Evolutionary conservation across 2,888 invertebrate species (phyloP), one percentile per base, ranked within the genome.

Genomic region (Hoplodrina blanda): DNA sequence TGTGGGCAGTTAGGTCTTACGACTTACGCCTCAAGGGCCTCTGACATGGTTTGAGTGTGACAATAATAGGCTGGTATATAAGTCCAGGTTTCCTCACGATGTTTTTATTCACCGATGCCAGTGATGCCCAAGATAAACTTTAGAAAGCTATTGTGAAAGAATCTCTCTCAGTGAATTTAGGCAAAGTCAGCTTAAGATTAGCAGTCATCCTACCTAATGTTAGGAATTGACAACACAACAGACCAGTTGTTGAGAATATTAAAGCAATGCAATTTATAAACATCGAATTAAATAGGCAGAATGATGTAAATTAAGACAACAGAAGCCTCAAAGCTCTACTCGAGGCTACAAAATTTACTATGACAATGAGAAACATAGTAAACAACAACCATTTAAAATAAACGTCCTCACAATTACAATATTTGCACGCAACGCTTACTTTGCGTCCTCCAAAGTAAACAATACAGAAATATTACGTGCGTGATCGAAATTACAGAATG

Each of bases 401-500:
- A 78, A 76, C 62, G 75, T 50, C 52, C 8, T 46, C 46, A 69
- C 65, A 78, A 82, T 82, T 79, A 73, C 65, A 62, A 67, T 66
- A 71, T 66, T 59, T 68, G 62, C 75, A 65, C 70, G 62, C 65
- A 30, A 78, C 82, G 82, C 85, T 67, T 5, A 20, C 78, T 80
- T 81, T 54, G 30, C 77, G 69, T 90, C 90, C 85, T 65, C 77
- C 61, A 77, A 73, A 74, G 75, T 67, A 72, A 85, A 81, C 84
- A 86, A 86, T 83, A 76, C 82, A 84, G 61, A 76, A 77, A 78
- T 74, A 74, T 59, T 79, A 80, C 80, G 80, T 82, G 83, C 87
- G 85, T 88, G 86, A 87, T 86, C 73, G 76, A 73, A 78, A 75
- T 83, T 84, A 68, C 59, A 73, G 74, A 80, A 85, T 76, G 69